These are phyloP conservation scores for Urocolius indicus DNA, from an alignment of 2,113 vertebrate species.

Conservation along the genomic window DNA sequence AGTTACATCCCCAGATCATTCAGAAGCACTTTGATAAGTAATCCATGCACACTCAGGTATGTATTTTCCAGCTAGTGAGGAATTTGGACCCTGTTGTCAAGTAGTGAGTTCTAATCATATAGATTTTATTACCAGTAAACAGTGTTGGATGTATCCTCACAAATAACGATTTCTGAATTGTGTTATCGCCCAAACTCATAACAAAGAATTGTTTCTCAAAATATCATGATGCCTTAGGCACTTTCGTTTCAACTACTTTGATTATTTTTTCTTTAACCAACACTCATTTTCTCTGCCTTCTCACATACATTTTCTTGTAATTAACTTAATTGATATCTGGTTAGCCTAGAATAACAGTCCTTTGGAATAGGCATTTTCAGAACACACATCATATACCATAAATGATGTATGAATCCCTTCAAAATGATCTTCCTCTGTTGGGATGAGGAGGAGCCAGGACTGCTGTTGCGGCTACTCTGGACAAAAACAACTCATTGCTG, in stretches of 20 bases:
- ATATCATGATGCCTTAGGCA: background rate
- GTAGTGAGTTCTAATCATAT: background rate
- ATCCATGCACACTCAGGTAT: background rate
- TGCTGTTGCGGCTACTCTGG: background rate
- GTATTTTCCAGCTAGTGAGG: background rate
- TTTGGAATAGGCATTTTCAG: background rate
- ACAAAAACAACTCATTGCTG: background rate
- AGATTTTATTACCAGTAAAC: background rate
- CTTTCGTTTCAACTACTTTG: background rate
- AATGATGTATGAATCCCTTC: background rate
- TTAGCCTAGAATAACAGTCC: background rate
- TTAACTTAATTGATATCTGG: background rate
- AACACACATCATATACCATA: background rate
- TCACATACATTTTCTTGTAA: background rate
- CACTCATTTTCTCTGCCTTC: background rate
- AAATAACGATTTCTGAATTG: background rate
- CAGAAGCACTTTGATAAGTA: background rate
- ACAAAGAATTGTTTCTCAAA: background rate
- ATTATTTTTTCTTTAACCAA: background rate
- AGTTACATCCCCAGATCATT: background rate
- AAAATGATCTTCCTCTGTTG: background rate
- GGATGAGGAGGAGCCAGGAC: background rate
- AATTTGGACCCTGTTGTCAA: background rate
- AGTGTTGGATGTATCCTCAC: background rate
- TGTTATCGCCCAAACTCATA: background rate